These are phyloP conservation scores for Thamnaconus septentrionalis DNA, from an alignment of 2,113 vertebrate genomes.

Conservation along the genomic window DNA sequence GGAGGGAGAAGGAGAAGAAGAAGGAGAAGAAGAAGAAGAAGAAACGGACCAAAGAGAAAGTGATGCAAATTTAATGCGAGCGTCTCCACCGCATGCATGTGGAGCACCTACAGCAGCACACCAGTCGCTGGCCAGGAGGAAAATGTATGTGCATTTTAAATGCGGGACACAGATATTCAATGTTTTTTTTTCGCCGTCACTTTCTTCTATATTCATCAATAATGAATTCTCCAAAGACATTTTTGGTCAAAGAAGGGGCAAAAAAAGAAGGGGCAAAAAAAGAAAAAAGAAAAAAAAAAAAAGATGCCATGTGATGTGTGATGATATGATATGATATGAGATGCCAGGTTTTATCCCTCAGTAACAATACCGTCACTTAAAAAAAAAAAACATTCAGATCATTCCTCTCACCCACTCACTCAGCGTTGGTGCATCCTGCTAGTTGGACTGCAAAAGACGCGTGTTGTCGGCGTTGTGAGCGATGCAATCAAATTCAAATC, in stretches of 20 bases:
- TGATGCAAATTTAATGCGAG: constrained; percentile 40
- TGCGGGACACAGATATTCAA: constrained; percentile 20
- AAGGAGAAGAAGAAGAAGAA: too few species aligned
- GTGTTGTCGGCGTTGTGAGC: too few species aligned
- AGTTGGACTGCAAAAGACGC: too few species aligned
- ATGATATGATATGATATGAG: too few species aligned
- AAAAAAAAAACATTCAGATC: too few species aligned
- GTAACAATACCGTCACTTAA: too few species aligned
- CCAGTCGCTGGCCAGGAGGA: not conserved
- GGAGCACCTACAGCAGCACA: constrained; percentile 1
- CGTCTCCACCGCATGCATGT: constrained; percentile 10
- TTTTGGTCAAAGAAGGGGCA: not conserved
- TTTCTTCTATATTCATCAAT: constrained; percentile 22
- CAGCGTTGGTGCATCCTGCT: too few species aligned
- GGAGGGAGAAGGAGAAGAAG: too few species aligned
- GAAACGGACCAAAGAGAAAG: constrained; percentile 8
- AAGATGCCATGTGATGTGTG: not conserved
- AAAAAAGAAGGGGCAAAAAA: not conserved
- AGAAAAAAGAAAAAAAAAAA: too few species aligned
- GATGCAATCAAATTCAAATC: too few species aligned
- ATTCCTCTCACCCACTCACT: too few species aligned
- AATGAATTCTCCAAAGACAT: not conserved
- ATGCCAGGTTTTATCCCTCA: too few species aligned
- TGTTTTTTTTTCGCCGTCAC: constrained; percentile 18
- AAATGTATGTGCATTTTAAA: constrained; percentile 34